phyloP scores from a whole-genome alignment of 1,140 invertebrate genomes.

The Diorhabda sublineata region DNA sequence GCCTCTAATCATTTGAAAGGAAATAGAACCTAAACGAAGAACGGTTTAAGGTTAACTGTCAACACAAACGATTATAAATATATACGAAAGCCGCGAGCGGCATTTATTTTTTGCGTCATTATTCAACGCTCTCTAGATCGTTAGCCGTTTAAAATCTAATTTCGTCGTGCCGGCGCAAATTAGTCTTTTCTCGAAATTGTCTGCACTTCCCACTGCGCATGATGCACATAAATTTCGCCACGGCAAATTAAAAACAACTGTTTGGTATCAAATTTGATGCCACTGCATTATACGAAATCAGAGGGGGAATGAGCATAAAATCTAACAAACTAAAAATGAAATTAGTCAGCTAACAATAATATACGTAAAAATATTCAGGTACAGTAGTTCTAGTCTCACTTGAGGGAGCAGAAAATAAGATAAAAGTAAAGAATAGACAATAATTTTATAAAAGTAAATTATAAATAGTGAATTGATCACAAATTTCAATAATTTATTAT shows the following conservation, averaged over 20 bases:
- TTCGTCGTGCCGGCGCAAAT: conserved; percentile 43
- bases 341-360: too few species aligned
- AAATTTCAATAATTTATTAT: too few species aligned
- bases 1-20: conserved; percentile 32
- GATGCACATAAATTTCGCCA: conserved; percentile 42
- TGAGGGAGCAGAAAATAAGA: too few species aligned
- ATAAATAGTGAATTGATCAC: too few species aligned
- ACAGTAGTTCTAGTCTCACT: too few species aligned
- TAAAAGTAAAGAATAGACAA: too few species aligned
- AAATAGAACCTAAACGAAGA: conserved; percentile 21
- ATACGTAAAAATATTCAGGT: too few species aligned
- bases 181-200: conserved; percentile 41
- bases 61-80: conserved; percentile 22
- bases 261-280: conserved; percentile 38
- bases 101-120: conserved; percentile 39
- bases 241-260: conserved; percentile 48
- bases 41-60: conserved; percentile 21
- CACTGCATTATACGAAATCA: conserved; percentile 7
- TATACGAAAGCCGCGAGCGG: conserved; percentile 29
- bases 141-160: conserved; percentile 48
- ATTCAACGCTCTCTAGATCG: conserved; percentile 42
- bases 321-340: too few species aligned
- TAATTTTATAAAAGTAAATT: too few species aligned
- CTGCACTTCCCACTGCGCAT: conserved; percentile 39
- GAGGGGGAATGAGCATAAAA: background rate